phyloP scores from a whole-genome alignment of 2,888 invertebrate genomes.

The Julus scandinavius region DNA sequence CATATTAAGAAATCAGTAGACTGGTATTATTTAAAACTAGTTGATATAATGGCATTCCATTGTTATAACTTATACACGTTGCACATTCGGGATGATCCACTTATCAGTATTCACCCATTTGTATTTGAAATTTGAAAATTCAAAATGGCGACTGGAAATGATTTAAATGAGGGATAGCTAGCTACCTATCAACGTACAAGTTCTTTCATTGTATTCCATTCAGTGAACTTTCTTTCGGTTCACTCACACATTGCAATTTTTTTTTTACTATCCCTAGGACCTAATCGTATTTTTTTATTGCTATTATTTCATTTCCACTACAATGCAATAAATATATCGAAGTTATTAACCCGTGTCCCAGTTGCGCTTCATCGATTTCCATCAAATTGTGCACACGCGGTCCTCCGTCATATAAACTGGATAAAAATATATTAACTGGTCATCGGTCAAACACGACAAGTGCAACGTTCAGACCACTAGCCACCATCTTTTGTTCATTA shows the following conservation, averaged over 20 bases:
- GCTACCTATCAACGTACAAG: not conserved
- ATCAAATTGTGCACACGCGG: slow-evolving; percentile 5
- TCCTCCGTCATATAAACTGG: not conserved
- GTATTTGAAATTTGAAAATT: not conserved
- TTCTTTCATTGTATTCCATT: not conserved
- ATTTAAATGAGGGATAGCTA: not conserved
- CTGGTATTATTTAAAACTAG: no score
- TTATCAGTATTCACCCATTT: no score
- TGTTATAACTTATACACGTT: no score
- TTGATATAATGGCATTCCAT: no score
- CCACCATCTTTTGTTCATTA: slow-evolving; percentile 33
- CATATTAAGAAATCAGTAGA: no score
- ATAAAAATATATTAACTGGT: slow-evolving; percentile 33
- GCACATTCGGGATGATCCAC: no score
- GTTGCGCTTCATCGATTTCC: slow-evolving; percentile 32
- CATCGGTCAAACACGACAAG: slow-evolving; percentile 33
- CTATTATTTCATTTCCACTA: slow-evolving; percentile 23
- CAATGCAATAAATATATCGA: slow-evolving; percentile 33
- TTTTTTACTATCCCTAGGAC: not conserved
- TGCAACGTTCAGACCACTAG: slow-evolving; percentile 25
- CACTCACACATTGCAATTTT: not conserved
- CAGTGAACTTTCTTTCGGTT: not conserved
- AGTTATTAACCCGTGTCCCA: slow-evolving; percentile 33
- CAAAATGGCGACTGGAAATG: not conserved
- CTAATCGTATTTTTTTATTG: slow-evolving; percentile 19